These are phyloP conservation scores for Platycercus adscitus DNA, from an alignment of 2,113 vertebrate species.

Conservation along the genomic window DNA sequence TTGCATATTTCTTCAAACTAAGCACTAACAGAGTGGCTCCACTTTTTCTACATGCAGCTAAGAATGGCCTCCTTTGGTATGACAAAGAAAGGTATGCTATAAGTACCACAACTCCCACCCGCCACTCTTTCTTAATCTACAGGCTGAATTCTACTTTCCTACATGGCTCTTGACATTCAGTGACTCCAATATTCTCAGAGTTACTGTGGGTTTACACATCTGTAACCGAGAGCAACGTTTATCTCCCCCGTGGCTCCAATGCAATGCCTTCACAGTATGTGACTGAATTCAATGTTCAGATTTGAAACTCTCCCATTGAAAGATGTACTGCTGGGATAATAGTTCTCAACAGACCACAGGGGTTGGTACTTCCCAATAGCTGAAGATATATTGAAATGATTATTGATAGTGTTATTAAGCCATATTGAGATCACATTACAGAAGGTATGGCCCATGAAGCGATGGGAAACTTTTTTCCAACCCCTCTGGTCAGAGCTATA, in stretches of 20 bases:
- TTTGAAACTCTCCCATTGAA: background rate
- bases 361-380: background rate
- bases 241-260: background rate
- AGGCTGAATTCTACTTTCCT: background rate
- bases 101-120: background rate
- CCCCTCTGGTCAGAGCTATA: background rate
- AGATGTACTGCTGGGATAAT: background rate
- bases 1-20: background rate
- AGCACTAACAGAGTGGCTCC: background rate
- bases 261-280: background rate
- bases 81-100: background rate
- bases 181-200: background rate
- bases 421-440: background rate
- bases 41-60: background rate
- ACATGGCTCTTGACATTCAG: background rate
- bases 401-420: background rate
- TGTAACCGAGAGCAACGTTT: background rate
- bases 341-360: background rate
- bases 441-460: background rate
- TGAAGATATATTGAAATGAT: background rate
- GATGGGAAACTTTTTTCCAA: background rate
- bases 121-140: background rate
- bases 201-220: background rate
- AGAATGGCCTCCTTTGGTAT: background rate
- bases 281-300: background rate